These are phyloP conservation scores for Urocyon cinereoargenteus DNA, from an alignment of 2,797 vertebrate genomes.

Conservation along the genomic window DNA sequence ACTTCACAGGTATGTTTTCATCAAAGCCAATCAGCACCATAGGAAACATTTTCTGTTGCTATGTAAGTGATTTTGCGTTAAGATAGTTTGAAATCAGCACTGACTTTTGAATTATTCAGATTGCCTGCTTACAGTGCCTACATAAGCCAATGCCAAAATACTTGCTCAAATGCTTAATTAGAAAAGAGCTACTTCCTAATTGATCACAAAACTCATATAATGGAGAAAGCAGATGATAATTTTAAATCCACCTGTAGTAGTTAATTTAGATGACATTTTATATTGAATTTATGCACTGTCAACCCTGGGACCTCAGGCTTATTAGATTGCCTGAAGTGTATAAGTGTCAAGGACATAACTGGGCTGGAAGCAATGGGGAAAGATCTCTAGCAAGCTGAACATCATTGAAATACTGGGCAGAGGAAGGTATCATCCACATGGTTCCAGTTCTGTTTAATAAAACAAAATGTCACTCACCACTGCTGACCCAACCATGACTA, in stretches of 20 bases:
- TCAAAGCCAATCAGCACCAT: not conserved
- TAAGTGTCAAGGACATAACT: not conserved
- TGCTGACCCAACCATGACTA: not conserved
- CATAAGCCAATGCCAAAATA: not conserved
- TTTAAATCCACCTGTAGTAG: not conserved
- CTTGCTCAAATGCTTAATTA: not conserved
- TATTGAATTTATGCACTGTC: not conserved
- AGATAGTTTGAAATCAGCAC: not conserved
- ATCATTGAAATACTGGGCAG: not conserved
- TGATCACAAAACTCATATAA: not conserved
- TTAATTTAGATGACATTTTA: constrained; percentile 8
- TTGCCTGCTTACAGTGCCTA: not conserved
- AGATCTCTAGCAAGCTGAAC: not conserved
- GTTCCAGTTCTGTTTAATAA: not conserved
- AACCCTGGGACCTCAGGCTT: not conserved
- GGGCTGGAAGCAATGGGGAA: not conserved
- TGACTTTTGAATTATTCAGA: not conserved
- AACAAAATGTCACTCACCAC: not conserved
- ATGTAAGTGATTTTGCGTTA: not conserved
- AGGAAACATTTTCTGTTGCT: not conserved
- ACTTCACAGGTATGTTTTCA: not conserved
- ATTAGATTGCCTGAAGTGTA: not conserved
- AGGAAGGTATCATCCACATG: too few species aligned
- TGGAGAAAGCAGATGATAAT: not conserved
- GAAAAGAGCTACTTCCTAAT: not conserved